Evolutionary conservation across 2,113 vertebrate species (phyloP).

Genomic region (Stigmatopora nigra): DNA sequence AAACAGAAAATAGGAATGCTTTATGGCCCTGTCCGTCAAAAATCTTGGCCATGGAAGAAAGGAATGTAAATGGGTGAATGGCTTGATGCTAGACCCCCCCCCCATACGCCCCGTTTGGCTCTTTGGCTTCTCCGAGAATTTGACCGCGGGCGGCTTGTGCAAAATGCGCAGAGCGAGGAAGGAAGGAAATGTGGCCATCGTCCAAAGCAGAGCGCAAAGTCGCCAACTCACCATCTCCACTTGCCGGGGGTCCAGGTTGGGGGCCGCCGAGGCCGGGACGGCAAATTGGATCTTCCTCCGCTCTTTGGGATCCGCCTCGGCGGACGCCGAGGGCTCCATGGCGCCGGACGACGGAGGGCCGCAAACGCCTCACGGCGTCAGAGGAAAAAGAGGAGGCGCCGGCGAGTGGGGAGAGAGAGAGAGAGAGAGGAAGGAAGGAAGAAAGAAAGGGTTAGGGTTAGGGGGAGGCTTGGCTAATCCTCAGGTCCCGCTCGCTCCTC

Average conservation of each 20-base stretch:
- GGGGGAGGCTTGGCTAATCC: constrained; percentile 39
- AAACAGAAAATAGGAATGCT: too few species aligned
- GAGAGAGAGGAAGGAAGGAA: too few species aligned
- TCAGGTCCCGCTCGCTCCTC: constrained; percentile 9
- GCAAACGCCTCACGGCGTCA: too few species aligned
- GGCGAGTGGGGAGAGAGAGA: too few species aligned
- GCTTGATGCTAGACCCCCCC: too few species aligned
- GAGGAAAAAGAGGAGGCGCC: too few species aligned
- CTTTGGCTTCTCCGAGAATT: too few species aligned
- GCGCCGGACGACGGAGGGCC: background rate
- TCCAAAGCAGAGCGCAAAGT: constrained; percentile 13
- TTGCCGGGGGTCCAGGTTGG: constrained; percentile 88
- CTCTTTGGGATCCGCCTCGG: constrained; percentile 76
- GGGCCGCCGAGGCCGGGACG: constrained; percentile 72
- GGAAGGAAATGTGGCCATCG: constrained; percentile 39
- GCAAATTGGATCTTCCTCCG: constrained; percentile 94
- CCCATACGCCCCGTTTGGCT: too few species aligned
- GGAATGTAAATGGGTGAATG: too few species aligned
- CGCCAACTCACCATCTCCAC: constrained; percentile 86
- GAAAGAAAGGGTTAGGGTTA: constrained; percentile 2
- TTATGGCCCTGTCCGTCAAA: too few species aligned
- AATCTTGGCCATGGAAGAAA: too few species aligned
- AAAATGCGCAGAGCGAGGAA: constrained; percentile 19
- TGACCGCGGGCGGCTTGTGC: too few species aligned
- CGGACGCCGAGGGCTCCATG: constrained; percentile 65